Evolutionary conservation across 2,113 vertebrate species (phyloP).

Genomic region (Lasiurus cinereus): DNA sequence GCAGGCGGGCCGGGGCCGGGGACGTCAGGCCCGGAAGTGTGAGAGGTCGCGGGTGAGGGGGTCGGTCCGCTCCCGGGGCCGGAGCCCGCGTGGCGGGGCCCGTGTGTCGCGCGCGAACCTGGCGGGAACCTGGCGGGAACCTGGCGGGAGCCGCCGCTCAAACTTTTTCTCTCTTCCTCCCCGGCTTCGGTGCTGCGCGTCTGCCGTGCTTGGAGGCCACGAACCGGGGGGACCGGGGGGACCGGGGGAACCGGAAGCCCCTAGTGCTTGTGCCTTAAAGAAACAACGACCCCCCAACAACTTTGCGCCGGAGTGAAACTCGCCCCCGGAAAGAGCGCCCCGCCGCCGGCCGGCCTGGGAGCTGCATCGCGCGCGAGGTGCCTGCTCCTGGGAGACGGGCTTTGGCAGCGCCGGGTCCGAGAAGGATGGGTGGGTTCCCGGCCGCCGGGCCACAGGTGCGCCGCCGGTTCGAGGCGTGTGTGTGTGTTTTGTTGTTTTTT

Average conservation of each 20-base stretch:
- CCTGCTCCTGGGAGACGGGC: neutral
- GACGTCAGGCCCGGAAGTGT: conserved; percentile 34
- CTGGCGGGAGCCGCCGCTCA: neutral
- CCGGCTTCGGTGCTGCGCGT: neutral
- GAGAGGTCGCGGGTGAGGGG: neutral
- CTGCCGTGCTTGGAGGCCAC: neutral
- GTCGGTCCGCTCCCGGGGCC: neutral
- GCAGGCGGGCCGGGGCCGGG: neutral
- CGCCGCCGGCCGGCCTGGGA: neutral
- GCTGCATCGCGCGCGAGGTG: too few species aligned
- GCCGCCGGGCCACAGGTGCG: conserved; percentile 36
- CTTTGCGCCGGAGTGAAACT: neutral
- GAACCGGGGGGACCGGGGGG: neutral
- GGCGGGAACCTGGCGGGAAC: neutral
- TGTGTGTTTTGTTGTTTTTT: too few species aligned
- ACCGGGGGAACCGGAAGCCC: neutral
- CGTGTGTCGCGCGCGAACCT: neutral
- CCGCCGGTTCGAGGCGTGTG: neutral
- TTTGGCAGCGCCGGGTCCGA: neutral
- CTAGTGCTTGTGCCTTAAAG: neutral
- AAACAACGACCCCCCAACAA: neutral
- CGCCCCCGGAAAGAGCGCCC: neutral
- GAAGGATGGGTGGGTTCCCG: neutral
- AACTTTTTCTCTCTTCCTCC: conserved; percentile 45
- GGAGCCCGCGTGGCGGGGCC: neutral